Evolutionary conservation across 1,140 invertebrate species (phyloP).

Genomic region (Contarinia nasturtii): DNA sequence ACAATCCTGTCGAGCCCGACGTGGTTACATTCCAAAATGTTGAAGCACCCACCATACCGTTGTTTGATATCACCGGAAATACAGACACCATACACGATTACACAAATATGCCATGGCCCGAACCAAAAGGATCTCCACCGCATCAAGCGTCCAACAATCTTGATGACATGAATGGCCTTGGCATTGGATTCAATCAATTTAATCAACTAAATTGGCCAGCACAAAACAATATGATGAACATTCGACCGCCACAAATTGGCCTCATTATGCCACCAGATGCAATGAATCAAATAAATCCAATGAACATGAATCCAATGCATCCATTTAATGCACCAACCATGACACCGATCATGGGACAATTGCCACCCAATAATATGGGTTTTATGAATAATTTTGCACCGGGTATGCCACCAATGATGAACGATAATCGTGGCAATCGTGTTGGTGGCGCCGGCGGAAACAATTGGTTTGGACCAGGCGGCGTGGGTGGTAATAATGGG

Average conservation of each 20-base stretch:
- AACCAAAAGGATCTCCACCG: conserved; percentile 44
- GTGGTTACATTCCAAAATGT: conserved; percentile 51
- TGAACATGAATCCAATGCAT: conserved; percentile 3
- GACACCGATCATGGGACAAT: conserved; percentile 7
- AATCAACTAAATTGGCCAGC: not conserved
- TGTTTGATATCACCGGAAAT: conserved; percentile 69
- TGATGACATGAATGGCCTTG: conserved; percentile 14
- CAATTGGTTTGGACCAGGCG: conserved; percentile 29
- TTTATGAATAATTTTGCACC: conserved; percentile 10
- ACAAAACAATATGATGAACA: not conserved
- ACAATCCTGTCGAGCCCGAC: conserved; percentile 69
- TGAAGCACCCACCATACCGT: conserved; percentile 65
- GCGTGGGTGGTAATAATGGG: conserved; percentile 25
- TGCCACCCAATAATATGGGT: conserved; percentile 17
- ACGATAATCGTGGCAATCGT: conserved; percentile 26
- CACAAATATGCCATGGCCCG: conserved; percentile 54
- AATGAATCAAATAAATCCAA: not conserved
- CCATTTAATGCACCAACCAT: conserved; percentile 7
- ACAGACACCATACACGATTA: conserved; percentile 54
- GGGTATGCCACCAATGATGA: conserved; percentile 23
- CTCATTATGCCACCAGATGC: not conserved
- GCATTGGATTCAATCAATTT: conserved; percentile 4
- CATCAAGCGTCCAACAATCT: conserved; percentile 26
- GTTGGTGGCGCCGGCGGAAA: too few species aligned
- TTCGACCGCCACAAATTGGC: not conserved